Base-by-base conservation (phyloP, 1,140 invertebrate genomes). In the Hyposmocoma kahamanoa region DNA sequence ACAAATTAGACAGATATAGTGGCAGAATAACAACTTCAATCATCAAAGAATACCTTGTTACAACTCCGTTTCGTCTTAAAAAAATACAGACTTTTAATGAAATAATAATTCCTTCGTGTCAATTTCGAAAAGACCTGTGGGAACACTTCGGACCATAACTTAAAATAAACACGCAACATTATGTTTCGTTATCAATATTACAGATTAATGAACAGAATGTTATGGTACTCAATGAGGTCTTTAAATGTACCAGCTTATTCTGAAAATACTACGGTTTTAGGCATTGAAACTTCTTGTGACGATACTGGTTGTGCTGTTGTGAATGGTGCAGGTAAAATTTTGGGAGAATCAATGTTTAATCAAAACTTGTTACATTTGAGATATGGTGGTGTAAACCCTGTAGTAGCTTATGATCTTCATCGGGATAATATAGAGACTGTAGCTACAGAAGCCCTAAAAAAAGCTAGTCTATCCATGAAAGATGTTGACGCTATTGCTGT, bases 231-330 rank as follows among this genome's bases (percentile, higher is more conserved):
- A 13, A 13, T 34, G 15, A 34, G 13, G 32, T 34, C 13, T 10
- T 34, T 8, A 8, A 4, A 4, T 10, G n/a, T 15, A 8, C 9
- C 38, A 21, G 3, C 18, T 9, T 21, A 9, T 41, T 41, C 38
- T 2, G 22, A 20, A 41, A 63, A 54, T 19, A 17, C 22, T n/a
- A 60, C 24, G 42, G 86, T 97, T 36, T 82, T 98, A 52, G 98
- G 97, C 6, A 98, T 99, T 59, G 98, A 99, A 90, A 98, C 96
- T n/a, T 98, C 97, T 60, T 99, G 97, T 84, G 98, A 99, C 89
- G 98, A 99, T 76, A 99, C 97, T 2, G 97, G 95, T 42, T 93
- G 93, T 67, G 97, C 95, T 38, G 89, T 99, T 63, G 91, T 99
- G 1, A 88, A 94, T 79, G 86, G 84, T 5, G 59, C 88, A 42